Evolutionary conservation across 2,888 invertebrate genomes (phyloP), one percentile per base, ranked within the genome.

Genomic region (Sminthurides aquaticus): DNA sequence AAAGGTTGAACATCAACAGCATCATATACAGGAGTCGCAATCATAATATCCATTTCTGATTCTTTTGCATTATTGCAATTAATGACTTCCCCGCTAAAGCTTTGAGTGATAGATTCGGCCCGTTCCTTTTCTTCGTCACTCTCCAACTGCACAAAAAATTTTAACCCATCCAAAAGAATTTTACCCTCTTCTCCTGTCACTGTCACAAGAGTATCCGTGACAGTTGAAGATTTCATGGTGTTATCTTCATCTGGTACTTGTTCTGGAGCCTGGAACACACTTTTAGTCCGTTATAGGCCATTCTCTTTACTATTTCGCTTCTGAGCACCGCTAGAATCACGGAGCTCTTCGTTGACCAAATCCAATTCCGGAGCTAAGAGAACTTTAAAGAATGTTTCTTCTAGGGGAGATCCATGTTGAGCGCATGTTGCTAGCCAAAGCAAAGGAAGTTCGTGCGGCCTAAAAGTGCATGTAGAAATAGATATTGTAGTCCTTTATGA

Each of bases 401-500:
- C 78, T 0, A 84, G 84, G 1, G 85, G 82, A 29, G 80, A 80
- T 56, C 83, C 82, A 2, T 85, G 80, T 70, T 83, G 82, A 18
- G 90, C 85, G 75, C 91, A 89, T 67, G 86, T 84, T 18, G 86
- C 77, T 48, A 94, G 78, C 94, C 94, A 95, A 24, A 85, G 82
- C 27, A 88, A 77, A 22, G 81, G 83, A 2, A 94, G 85, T 49
- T 89, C 79, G 61, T 82, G 81, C 27, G 85, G 86, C 70, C 83
- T 83, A 60, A 26, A 3, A 43, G n/a, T n/a, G n/a, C n/a, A n/a
- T n/a, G n/a, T n/a, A n/a, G n/a, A n/a, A n/a, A n/a, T n/a, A n/a
- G n/a, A n/a, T n/a, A n/a, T n/a, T n/a, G n/a, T n/a, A n/a, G n/a
- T n/a, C n/a, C n/a, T n/a, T n/a, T n/a, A n/a, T n/a, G n/a, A n/a